These are phyloP conservation scores for Caenorhabditis uteleia DNA, from an alignment of 2,888 invertebrate genomes.

Conservation along the genomic window DNA sequence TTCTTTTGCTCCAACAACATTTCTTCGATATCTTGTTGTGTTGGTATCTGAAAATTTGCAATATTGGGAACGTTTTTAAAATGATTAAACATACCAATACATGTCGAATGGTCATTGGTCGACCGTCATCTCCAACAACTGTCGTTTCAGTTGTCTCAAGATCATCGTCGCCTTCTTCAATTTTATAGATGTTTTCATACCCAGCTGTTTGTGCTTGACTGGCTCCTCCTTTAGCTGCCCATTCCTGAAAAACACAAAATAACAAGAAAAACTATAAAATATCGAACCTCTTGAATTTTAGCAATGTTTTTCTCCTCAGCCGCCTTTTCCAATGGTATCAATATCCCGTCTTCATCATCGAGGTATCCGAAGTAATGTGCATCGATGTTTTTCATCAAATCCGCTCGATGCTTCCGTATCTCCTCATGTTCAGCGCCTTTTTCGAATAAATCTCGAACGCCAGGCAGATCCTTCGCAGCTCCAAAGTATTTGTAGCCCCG, in stretches of 20 bases:
- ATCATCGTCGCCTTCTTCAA: constrained; percentile 65
- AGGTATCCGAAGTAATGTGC: constrained; percentile 94
- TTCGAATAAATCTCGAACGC: constrained; percentile 95
- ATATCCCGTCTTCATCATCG: constrained; percentile 95
- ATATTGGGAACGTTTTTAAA: neutral
- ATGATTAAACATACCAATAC: constrained; percentile 55
- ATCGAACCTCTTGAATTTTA: constrained; percentile 49
- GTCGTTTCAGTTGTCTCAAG: constrained; percentile 63
- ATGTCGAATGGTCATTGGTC: constrained; percentile 64
- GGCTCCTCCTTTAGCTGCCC: constrained; percentile 53
- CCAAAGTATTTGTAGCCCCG: constrained; percentile 86
- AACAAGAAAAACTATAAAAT: constrained; percentile 16
- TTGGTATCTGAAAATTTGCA: constrained; percentile 38
- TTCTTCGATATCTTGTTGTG: constrained; percentile 77
- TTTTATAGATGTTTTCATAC: constrained; percentile 64
- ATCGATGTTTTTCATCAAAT: constrained; percentile 96
- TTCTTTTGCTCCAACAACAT: constrained; percentile 89
- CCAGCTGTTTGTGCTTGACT: constrained; percentile 29
- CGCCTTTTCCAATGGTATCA: constrained; percentile 83
- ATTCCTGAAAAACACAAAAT: constrained; percentile 44
- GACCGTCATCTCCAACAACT: constrained; percentile 65
- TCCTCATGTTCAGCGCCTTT: constrained; percentile 73
- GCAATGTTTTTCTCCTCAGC: constrained; percentile 56
- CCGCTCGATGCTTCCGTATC: constrained; percentile 88
- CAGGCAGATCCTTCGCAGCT: constrained; percentile 81